Evolutionary conservation across 2,888 invertebrate genomes (phyloP).

Genomic region (Rutpela maculata): DNA sequence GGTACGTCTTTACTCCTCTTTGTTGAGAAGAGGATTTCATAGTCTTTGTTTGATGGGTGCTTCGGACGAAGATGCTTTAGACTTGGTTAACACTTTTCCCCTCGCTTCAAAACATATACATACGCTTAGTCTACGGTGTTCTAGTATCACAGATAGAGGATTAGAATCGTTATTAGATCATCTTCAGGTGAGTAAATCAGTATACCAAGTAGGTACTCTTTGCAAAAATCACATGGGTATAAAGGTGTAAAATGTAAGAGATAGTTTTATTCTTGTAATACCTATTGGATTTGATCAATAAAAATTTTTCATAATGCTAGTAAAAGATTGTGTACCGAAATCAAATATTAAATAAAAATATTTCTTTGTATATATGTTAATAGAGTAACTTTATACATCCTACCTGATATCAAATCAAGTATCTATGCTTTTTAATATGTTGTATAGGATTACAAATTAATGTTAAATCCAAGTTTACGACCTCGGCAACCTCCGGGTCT

Average conservation of each 20-base stretch:
- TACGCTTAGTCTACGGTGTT: conserved; percentile 90
- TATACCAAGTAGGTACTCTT: not conserved
- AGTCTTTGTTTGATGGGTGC: conserved; percentile 90
- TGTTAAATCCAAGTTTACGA: too few species aligned
- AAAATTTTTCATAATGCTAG: too few species aligned
- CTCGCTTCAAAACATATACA: conserved; percentile 89
- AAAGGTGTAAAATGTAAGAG: not conserved
- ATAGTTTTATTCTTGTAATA: too few species aligned
- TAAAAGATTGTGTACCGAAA: too few species aligned
- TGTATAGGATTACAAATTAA: too few species aligned
- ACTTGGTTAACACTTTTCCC: conserved; percentile 91
- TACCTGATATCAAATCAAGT: too few species aligned
- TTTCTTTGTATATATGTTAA: too few species aligned
- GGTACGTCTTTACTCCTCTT: conserved; percentile 85
- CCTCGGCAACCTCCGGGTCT: too few species aligned
- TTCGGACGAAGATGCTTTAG: conserved; percentile 91
- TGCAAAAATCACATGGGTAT: not conserved
- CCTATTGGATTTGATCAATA: too few species aligned
- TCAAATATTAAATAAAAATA: too few species aligned
- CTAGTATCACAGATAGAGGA: conserved; percentile 93
- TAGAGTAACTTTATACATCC: too few species aligned
- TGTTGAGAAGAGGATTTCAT: conserved; percentile 91
- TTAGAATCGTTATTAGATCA: conserved; percentile 92
- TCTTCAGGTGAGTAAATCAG: conserved; percentile 80
- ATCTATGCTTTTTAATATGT: too few species aligned